Evolutionary conservation across 2,797 vertebrate species (phyloP).

Genomic region (Lepus townsendii): DNA sequence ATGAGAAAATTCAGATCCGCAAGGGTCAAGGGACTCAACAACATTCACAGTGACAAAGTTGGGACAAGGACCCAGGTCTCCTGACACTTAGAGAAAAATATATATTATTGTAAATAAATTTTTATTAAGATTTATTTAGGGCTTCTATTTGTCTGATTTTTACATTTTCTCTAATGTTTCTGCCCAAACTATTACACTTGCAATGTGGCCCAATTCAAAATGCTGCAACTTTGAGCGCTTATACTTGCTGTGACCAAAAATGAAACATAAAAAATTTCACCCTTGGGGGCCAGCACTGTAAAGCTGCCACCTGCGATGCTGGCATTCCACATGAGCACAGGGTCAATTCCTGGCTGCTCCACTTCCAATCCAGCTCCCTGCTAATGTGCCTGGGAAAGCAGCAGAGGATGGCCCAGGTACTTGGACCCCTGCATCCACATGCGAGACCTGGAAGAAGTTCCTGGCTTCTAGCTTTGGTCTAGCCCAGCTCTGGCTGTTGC

Average conservation of each 20-base stretch:
- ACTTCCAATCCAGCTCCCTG: no score
- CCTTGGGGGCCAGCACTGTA: no score
- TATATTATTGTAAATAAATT: neutral
- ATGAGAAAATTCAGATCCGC: neutral
- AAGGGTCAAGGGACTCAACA: neutral
- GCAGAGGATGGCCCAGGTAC: no score
- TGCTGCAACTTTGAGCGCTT: neutral
- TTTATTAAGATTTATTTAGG: neutral
- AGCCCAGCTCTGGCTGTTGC: no score
- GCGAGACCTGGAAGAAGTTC: no score
- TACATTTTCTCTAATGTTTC: constrained; percentile 2
- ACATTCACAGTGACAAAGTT: neutral
- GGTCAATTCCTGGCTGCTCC: no score
- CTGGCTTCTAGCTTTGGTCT: no score
- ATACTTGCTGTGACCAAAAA: neutral
- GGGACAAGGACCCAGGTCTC: neutral
- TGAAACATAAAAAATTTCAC: neutral
- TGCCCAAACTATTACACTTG: neutral
- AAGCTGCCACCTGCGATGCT: no score
- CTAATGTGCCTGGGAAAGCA: no score
- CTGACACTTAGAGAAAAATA: neutral
- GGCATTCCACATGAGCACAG: no score
- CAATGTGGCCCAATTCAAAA: neutral
- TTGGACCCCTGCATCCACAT: no score
- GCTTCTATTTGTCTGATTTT: neutral